These are phyloP conservation scores for Chelonus formosanus DNA, from an alignment of 2,888 invertebrate species.

Conservation along the genomic window DNA sequence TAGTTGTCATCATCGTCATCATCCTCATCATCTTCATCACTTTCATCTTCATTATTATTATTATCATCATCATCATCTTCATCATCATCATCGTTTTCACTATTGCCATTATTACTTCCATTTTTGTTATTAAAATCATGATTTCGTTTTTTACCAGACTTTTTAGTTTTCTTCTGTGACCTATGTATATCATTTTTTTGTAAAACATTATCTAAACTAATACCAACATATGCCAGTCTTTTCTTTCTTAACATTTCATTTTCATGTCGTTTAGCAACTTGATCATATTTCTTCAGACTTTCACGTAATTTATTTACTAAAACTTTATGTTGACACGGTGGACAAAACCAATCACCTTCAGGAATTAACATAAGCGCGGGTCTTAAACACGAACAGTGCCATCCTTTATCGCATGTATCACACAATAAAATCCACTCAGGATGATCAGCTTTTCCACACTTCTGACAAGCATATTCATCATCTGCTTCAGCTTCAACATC, in stretches of 20 bases:
- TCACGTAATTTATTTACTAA: conserved; percentile 79
- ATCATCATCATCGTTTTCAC: conserved; percentile 34
- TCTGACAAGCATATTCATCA: conserved; percentile 84
- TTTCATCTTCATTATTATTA: conserved; percentile 43
- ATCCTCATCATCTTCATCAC: conserved; percentile 39
- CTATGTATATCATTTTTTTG: conserved; percentile 56
- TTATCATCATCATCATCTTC: conserved; percentile 42
- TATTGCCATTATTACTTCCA: conserved; percentile 9
- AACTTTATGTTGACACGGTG: conserved; percentile 88
- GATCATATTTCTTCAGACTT: conserved; percentile 80
- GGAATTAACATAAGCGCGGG: conserved; percentile 94
- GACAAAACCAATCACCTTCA: conserved; percentile 98
- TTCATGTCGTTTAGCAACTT: conserved; percentile 73
- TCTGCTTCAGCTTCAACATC: conserved; percentile 56
- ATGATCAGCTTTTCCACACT: conserved; percentile 90
- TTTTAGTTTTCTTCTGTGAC: no score
- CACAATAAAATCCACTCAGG: conserved; percentile 98
- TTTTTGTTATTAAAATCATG: no score
- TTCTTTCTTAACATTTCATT: conserved; percentile 75
- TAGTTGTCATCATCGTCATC: conserved; percentile 41
- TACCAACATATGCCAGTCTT: conserved; percentile 77
- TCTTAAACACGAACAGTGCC: conserved; percentile 94
- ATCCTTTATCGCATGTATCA: conserved; percentile 95
- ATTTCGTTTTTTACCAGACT: background rate
- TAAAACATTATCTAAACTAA: conserved; percentile 78